phyloP scores from a whole-genome alignment of 1,140 invertebrate genomes.

The Charaxes varanes region DNA sequence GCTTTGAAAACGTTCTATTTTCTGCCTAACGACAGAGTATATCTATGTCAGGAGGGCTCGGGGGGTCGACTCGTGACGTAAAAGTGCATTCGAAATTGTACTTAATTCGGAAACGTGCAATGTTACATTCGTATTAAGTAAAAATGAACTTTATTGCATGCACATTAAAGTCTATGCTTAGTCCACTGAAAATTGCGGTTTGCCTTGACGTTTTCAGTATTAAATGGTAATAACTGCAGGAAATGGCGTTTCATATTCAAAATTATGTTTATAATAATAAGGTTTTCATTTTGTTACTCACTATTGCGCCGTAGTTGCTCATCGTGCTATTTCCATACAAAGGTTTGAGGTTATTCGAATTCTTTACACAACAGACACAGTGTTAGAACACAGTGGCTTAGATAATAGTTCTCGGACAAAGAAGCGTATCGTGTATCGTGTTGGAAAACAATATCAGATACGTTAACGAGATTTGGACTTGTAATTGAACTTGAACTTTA shows the following conservation, averaged over 20 bases:
- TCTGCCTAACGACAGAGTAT: conserved; percentile 45
- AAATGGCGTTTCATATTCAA: conserved; percentile 11
- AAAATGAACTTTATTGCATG: conserved; percentile 20
- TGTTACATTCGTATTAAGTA: conserved; percentile 2
- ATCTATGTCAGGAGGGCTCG: conserved; percentile 58
- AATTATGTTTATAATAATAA: conserved; percentile 14
- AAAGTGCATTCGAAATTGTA: conserved; percentile 49
- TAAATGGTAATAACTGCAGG: conserved; percentile 29
- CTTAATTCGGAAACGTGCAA: conserved; percentile 30
- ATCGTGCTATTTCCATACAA: conserved; percentile 39
- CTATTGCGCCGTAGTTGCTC: conserved; percentile 30
- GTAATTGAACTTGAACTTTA: conserved; percentile 30
- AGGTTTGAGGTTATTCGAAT: conserved; percentile 25
- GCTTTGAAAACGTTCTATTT: conserved; percentile 28
- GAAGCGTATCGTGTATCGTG: conserved; percentile 13
- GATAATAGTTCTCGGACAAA: conserved; percentile 13
- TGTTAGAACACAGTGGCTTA: conserved; percentile 17
- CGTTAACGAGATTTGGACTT: conserved; percentile 6
- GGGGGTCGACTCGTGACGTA: conserved; percentile 52
- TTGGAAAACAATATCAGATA: conserved; percentile 16
- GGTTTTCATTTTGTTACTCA: conserved; percentile 16
- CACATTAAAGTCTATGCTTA: conserved; percentile 21
- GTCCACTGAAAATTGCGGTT: conserved; percentile 21
- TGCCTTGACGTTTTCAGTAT: conserved; percentile 37
- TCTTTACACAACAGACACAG: conserved; percentile 10